These are phyloP conservation scores for Lasioglossum leucozonium DNA, from an alignment of 2,888 invertebrate species.

Conservation along the genomic window DNA sequence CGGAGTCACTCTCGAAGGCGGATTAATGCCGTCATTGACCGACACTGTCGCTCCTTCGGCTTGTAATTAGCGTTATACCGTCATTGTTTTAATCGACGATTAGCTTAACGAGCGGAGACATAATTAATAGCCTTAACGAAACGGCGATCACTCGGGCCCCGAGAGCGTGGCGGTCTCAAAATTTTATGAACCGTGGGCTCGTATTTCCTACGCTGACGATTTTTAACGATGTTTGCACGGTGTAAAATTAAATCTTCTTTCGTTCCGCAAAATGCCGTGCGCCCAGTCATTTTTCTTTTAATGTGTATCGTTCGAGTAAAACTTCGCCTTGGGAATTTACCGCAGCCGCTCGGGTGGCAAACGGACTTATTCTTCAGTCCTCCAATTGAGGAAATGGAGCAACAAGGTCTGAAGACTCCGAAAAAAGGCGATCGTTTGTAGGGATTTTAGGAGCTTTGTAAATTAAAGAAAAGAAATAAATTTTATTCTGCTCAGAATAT, in stretches of 20 bases:
- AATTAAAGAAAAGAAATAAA: too few relatives aligned
- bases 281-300: not conserved
- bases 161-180: not conserved
- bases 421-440: too few relatives aligned
- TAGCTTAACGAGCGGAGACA: not conserved
- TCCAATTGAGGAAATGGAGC: too few relatives aligned
- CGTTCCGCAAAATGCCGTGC: not conserved
- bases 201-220: not conserved
- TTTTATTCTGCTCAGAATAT: too few relatives aligned
- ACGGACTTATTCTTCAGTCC: too few relatives aligned
- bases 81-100: not conserved
- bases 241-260: not conserved
- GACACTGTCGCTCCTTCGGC: slow-evolving; percentile 9
- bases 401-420: too few relatives aligned
- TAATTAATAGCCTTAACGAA: not conserved
- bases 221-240: not conserved
- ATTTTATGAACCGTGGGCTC: not conserved
- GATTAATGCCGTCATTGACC: slow-evolving; percentile 7
- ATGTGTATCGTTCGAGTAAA: too few relatives aligned
- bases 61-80: slow-evolving; percentile 3
- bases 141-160: not conserved
- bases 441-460: too few relatives aligned
- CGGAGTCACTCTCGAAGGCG: not conserved
- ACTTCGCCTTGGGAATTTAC: too few relatives aligned
- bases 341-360: too few relatives aligned